Percentiles rank a stretch among this genome's conserved stretches.
phyloP scores from a whole-genome alignment of 2,797 vertebrate species.

The Gymnoscopelus braueri region DNA sequence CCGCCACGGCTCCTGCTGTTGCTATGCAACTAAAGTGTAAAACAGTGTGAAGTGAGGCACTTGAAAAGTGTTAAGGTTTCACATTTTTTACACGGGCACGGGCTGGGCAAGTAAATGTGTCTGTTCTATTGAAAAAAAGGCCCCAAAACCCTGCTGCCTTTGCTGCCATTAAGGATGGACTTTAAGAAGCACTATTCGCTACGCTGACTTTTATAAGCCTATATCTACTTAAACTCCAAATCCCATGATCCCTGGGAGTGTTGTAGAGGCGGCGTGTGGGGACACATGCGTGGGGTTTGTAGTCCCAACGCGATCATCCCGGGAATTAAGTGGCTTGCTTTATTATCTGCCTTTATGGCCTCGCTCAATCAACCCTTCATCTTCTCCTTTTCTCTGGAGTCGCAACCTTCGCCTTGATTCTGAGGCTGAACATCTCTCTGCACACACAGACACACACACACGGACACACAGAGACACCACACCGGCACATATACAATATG shows the following conservation, averaged over 20 bases:
- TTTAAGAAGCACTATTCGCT: constrained; percentile 18
- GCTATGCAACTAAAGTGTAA: constrained; percentile 13
- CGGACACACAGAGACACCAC: neutral
- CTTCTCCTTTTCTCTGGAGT: constrained; percentile 40
- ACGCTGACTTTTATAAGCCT: constrained; percentile 58
- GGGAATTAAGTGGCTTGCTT: constrained; percentile 56
- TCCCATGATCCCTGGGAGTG: constrained; percentile 51
- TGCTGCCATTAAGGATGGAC: constrained; percentile 14
- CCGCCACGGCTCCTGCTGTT: constrained; percentile 1
- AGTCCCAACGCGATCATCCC: constrained; percentile 55
- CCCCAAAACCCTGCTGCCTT: neutral
- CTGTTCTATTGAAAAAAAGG: constrained; percentile 12
- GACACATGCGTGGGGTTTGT: constrained; percentile 45
- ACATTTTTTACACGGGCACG: neutral
- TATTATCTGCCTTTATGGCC: constrained; percentile 60
- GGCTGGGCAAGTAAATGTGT: constrained; percentile 1
- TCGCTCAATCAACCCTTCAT: constrained; percentile 56
- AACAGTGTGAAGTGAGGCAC: neutral
- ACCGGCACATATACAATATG: neutral
- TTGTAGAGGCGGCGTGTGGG: constrained; percentile 40
- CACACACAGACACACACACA: neutral
- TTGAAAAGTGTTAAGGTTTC: constrained; percentile 8
- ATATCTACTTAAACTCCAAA: constrained; percentile 51
- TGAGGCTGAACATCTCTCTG: constrained; percentile 50
- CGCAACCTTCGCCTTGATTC: constrained; percentile 51